These are phyloP conservation scores for Phoxinus phoxinus DNA, from an alignment of 2,113 vertebrate species.

Conservation along the genomic window DNA sequence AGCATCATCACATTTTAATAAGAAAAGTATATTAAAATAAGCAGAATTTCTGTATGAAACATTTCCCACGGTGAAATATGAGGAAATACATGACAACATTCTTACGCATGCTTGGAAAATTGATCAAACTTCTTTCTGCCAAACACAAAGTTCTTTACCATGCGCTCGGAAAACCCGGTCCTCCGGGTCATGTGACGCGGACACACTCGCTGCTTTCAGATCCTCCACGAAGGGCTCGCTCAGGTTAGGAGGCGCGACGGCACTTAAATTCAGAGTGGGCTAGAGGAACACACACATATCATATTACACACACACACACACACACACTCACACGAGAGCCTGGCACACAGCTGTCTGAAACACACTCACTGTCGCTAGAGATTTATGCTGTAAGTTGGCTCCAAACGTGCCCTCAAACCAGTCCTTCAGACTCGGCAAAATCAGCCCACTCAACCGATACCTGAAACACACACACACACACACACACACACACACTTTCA, in stretches of 20 bases:
- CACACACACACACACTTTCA: not conserved
- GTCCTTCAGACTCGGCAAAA: slow-evolving; percentile 90
- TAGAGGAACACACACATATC: slow-evolving; percentile 62
- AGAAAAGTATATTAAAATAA: not conserved
- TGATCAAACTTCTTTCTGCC: not conserved
- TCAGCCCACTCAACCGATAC: slow-evolving; percentile 92
- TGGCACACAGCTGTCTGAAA: not conserved
- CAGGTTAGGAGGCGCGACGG: slow-evolving; percentile 83
- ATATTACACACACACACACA: not conserved
- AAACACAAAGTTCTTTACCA: slow-evolving; percentile 72
- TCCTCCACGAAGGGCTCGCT: slow-evolving; percentile 91
- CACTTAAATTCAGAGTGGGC: slow-evolving; percentile 84
- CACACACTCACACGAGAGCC: slow-evolving; percentile 23
- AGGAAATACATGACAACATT: not conserved
- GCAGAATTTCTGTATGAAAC: not conserved
- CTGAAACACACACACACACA: slow-evolving; percentile 74
- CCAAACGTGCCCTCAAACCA: slow-evolving; percentile 93
- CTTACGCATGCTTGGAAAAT: not conserved
- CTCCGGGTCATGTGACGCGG: slow-evolving; percentile 89
- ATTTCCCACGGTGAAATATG: not conserved
- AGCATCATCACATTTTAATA: not conserved
- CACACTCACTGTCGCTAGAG: slow-evolving; percentile 82
- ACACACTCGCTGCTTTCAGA: slow-evolving; percentile 85
- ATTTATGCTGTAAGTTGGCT: slow-evolving; percentile 90
- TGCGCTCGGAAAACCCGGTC: slow-evolving; percentile 93